Base-by-base conservation (phyloP, 53 echinoderm and acorn worm genomes). In the Holothuria leucospilota region DNA sequence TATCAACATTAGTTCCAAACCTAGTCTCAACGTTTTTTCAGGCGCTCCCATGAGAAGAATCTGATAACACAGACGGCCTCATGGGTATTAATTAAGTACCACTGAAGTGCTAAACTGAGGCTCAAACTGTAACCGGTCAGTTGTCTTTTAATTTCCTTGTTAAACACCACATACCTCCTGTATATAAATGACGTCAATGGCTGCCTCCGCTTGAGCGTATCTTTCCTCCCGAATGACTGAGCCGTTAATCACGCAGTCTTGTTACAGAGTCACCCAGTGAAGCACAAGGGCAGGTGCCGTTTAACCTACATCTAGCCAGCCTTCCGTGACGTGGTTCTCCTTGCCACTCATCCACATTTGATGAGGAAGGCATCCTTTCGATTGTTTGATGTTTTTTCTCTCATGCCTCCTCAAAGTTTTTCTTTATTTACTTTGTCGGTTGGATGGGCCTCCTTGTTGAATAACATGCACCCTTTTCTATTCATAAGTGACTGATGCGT, bases 71-170 rank as follows among this genome's bases (percentile, higher is more conserved):
- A 75, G 75, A 51, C n/a, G 28, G 21, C 49, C 75, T 51, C 75
- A 3, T 21, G 75, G 75, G 75, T 75, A 75, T 75, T 75, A 75
- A 75, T 75, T 75, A 75, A 75, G 75, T 27, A 75, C n/a, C 39
- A 20, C 52, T 15, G 52, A 75, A 75, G 75, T 75, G 75, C 51
- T 75, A 75, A 75, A 75, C 52, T 40, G 52, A 75, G 75, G 52
- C 11, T 14, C 49, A 49, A 75, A 21, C 75, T 51, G 75, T 75
- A 75, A 49, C 24, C 75, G 75, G 75, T 75, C 75, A 75, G 75
- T 75, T 75, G 75, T 75, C 52, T 75, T n/a, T 49, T 49, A 75
- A 75, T 75, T 52, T 75, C 75, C 75, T 75, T 75, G 75, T 75
- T 75, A 75, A 75, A 75, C 75, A 75, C 52, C 51, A 75, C 75